Base-by-base conservation (phyloP, 2,888 invertebrate genomes). In the Nezara viridula region DNA sequence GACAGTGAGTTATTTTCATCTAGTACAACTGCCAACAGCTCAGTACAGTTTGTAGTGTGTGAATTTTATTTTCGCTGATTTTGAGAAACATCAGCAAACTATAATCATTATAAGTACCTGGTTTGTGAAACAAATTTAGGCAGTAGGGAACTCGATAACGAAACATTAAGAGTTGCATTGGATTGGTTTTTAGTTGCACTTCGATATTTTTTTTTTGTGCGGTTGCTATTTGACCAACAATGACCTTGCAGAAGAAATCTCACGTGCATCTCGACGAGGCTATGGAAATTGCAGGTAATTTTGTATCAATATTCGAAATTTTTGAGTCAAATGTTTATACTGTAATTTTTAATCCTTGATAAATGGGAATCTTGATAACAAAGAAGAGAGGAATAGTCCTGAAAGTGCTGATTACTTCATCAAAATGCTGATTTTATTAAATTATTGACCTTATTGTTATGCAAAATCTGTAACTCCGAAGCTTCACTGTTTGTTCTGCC, bases 221-320 rank as follows among this genome's bases (percentile, higher is more conserved):
- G 60, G 10, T 9, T 27, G 16, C 14, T 60, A 27, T 2, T 37
- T 37, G 19, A 73, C 37, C 19, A 32, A 24, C 6, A 73, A 73
- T 73, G 66, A 37, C 44, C 2, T 40, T 81, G 9, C 24, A 81
- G 81, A 81, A 81, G 44, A 81, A 81, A n/a, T n/a, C 81, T 1
- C 0, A 81, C 21, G 81, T 81, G 44, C 81, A 44, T 12, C 81
- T 81, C n/a, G 81, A 81, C 81, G 44, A 81, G n/a, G 81, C 81
- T 16, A 44, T 81, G 81, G 44, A 40, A 2, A 81, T 81, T 14
- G 81, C 81, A 81, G 81, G 81, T 81, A 81, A 40, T 19, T 2
- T 32, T 66, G 16, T 16, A n/a, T 32, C 66, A 10, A 44, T 44
- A 44, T 7, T n/a, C n/a, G n/a, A n/a, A n/a, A n/a, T n/a, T n/a